Evolutionary conservation across 2,113 vertebrate genomes (phyloP), one percentile per base, ranked within the genome.

Genomic region (Urocitellus parryii): DNA sequence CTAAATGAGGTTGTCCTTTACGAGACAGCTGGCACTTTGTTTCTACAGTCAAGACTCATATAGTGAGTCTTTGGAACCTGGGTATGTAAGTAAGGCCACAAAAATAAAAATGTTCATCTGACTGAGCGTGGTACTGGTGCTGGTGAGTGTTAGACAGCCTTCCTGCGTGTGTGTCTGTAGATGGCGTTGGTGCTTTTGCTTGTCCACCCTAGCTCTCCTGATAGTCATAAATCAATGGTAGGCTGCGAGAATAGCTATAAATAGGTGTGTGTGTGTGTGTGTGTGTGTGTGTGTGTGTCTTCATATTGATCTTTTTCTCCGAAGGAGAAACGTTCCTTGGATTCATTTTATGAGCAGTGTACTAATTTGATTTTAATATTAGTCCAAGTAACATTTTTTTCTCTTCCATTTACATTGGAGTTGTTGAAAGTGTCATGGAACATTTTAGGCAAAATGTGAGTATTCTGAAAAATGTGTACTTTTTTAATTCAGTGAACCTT

Each of bases 21-120:
- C 86, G 94, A 97, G 96, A 90, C 92, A 97, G 92, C 96, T 97
- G 88, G 95, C 87, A 92, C 25, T 96, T 96, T 95, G 90, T 96
- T 93, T 96, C 89, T 78, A 39, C 24, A 95, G 95, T 94, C 93
- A 93, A 93, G 93, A 76, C 29, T 93, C 76, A 91, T 73, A 91
- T 56, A 81, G 65, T 84, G 58, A 56, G 6, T 94, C 61, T 88
- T 96, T 53, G 25, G 74, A 97, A 91, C 90, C 78, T 94, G 29
- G 51, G 53, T 88, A 22, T 90, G 72, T 96, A 91, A 90, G 61
- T 91, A 81, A 92, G 76, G 14, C 72, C 88, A 92, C 58, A 90
- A 8, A 95, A 95, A 61, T 94, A 65, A 88, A 95, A 89, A 51
- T 73, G 22, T 6, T 63, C 67, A 61, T 34, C 34, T 34, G 76